Evolutionary conservation across 2,888 invertebrate genomes (phyloP).

Genomic region (Plemyria rubiginata): DNA sequence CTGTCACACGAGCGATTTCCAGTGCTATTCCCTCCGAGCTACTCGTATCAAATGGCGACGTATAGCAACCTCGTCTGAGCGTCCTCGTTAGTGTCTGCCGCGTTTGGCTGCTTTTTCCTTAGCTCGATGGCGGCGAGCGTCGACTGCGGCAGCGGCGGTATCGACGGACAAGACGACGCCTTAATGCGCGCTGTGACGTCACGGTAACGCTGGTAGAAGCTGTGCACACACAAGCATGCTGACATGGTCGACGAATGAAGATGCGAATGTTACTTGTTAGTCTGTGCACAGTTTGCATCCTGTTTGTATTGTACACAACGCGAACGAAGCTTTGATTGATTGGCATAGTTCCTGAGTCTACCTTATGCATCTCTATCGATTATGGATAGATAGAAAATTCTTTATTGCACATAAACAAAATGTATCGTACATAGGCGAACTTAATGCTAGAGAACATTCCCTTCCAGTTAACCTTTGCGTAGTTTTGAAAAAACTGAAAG

Average conservation of each 20-base stretch:
- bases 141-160: slow-evolving; percentile 86
- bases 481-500: no score
- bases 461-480: no score
- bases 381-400: no score
- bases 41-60: slow-evolving; percentile 39
- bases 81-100: slow-evolving; percentile 70
- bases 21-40: slow-evolving; percentile 11
- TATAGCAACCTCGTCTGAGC: slow-evolving; percentile 77
- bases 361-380: background rate
- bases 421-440: no score
- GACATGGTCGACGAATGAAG: slow-evolving; percentile 26
- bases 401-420: no score
- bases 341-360: background rate
- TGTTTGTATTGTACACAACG: slow-evolving; percentile 13
- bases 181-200: slow-evolving; percentile 95
- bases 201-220: slow-evolving; percentile 95
- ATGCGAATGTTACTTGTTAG: slow-evolving; percentile 23
- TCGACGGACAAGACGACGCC: slow-evolving; percentile 92
- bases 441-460: no score
- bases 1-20: slow-evolving; percentile 10
- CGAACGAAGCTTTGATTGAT: background rate
- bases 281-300: slow-evolving; percentile 3
- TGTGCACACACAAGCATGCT: slow-evolving; percentile 78
- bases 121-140: slow-evolving; percentile 60
- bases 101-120: slow-evolving; percentile 70